Base-by-base conservation (phyloP, 2,888 invertebrate species). In the Noctua janthe region DNA sequence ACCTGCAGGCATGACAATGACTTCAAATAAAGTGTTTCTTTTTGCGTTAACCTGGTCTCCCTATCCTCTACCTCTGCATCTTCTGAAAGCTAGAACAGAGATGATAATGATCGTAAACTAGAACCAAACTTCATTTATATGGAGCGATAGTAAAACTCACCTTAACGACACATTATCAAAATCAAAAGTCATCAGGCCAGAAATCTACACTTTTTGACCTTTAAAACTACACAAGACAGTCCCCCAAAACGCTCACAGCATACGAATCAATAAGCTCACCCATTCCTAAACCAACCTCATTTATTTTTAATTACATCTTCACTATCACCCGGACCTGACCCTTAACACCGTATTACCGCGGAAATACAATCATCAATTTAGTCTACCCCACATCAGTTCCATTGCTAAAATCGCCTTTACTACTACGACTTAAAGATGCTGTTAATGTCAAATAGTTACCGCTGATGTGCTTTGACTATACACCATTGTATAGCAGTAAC, bases 311-410 rank as follows among this genome's bases (percentile, higher is more conserved):
- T 76, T 70, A 70, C 54, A 66, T 80, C 62, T 83, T 72, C 64
- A 74, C 35, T 84, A 85, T 80, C 74, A 39, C 71, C 80, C 81
- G 81, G 85, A 86, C 71, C 76, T 87, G 84, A 84, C 87, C 87
- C 87, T 80, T 80, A 87, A 71, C 79, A 76, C 66, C 47, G 59
- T 51, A 72, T 20, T 73, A 67, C 51, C 54, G 29, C 39, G 70
- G 77, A 78, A 87, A 66, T 54, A 81, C 74, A 69, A 51, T 54
- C 56, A 72, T 66, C 59, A 66, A 71, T 62, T 66, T 66, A 43
- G n/a, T 43, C 29, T 62, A 70, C 29, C 23, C 47, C n/a, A 29
- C n/a, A 69, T 29, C 5, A 17, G 15, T n/a, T n/a, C 8, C n/a
- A 17, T 15, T 10, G 49, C 47, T 23, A 47, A 69, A 47, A 69